phyloP scores from a whole-genome alignment of 2,797 vertebrate species.

The Euthynnus affinis region DNA sequence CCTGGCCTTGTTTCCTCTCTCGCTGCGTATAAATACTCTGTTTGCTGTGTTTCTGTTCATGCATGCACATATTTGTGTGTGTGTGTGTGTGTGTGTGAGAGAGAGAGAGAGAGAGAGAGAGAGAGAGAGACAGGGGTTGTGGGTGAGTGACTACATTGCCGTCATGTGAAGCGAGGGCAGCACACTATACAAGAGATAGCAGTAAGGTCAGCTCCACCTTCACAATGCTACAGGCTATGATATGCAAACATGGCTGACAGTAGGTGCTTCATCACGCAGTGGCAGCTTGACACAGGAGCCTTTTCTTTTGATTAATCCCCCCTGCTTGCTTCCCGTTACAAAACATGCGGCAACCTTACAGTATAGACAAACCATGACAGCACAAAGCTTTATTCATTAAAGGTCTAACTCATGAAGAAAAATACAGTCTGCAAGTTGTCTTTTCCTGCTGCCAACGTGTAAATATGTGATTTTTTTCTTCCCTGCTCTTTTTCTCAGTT shows the following conservation, averaged over 20 bases:
- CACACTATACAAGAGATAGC: slow-evolving; percentile 61
- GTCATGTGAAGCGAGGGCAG: slow-evolving; percentile 64
- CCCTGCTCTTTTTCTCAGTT: neutral
- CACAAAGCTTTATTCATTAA: slow-evolving; percentile 46
- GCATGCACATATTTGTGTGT: slow-evolving; percentile 44
- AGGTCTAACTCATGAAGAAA: slow-evolving; percentile 10
- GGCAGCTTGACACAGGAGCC: slow-evolving; percentile 73
- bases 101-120: neutral
- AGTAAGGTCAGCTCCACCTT: slow-evolving; percentile 83
- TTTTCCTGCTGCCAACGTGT: slow-evolving; percentile 2
- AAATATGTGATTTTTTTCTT: neutral
- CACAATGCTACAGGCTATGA: slow-evolving; percentile 73
- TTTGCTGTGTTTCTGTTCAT: slow-evolving; percentile 57
- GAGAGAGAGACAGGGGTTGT: neutral
- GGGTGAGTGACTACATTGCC: slow-evolving; percentile 50
- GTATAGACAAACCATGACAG: slow-evolving; percentile 32
- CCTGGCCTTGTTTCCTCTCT: slow-evolving; percentile 64
- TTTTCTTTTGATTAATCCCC: slow-evolving; percentile 77
- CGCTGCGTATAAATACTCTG: slow-evolving; percentile 60
- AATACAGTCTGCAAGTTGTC: neutral
- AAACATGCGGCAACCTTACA: slow-evolving; percentile 41
- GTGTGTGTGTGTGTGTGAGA: slow-evolving; percentile 13
- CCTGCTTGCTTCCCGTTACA: slow-evolving; percentile 49
- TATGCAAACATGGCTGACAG: slow-evolving; percentile 80
- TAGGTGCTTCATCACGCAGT: slow-evolving; percentile 79